These are phyloP conservation scores for Gallinago nigripennis DNA, from an alignment of 2,797 vertebrate genomes.

Conservation along the genomic window DNA sequence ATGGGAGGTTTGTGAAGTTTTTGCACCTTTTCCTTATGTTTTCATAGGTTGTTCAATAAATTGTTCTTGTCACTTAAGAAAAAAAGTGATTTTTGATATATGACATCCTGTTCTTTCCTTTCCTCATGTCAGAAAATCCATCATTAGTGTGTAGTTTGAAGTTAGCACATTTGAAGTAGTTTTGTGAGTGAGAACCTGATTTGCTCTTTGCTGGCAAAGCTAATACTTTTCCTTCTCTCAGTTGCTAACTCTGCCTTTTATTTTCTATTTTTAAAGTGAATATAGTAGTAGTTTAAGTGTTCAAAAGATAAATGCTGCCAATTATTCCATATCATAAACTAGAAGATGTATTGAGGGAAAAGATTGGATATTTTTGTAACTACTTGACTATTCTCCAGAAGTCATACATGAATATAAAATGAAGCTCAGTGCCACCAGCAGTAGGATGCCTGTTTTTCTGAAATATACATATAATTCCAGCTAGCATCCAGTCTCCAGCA, in stretches of 20 bases:
- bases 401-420: background rate
- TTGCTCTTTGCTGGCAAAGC: background rate
- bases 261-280: conserved; percentile 5
- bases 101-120: background rate
- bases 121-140: background rate
- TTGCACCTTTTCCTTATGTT: background rate
- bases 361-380: background rate
- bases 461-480: background rate
- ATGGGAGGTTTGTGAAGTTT: background rate
- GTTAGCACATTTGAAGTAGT: background rate
- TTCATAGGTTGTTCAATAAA: background rate
- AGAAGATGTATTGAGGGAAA: background rate
- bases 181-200: background rate
- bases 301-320: conserved; percentile 25
- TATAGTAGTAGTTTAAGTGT: background rate
- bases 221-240: background rate
- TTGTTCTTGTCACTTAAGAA: background rate
- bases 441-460: background rate
- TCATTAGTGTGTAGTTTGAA: background rate
- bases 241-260: background rate
- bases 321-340: background rate
- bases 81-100: background rate
- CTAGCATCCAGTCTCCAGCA: background rate
- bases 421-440: background rate
- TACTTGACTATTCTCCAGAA: background rate